A percentile compares a stretch with the other conserved stretches of the same genome.
Evolutionary conservation across 2,113 vertebrate genomes (phyloP).

Genomic region (Nibea coibor): DNA sequence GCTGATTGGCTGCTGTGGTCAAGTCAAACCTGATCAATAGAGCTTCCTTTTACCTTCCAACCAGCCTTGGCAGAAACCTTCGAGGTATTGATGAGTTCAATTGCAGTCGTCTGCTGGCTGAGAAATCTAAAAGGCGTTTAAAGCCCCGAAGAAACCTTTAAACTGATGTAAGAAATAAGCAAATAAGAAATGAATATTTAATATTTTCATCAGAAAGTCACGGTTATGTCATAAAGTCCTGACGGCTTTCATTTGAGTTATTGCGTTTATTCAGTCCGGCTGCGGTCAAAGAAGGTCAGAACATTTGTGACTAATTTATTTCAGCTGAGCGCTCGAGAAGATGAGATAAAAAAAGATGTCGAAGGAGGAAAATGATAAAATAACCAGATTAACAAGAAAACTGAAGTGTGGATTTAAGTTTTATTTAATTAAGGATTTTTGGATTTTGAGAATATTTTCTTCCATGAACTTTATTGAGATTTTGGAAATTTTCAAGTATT

Average conservation of each 20-base stretch:
- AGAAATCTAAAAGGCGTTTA: slow-evolving; percentile 20
- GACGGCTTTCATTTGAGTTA: neutral
- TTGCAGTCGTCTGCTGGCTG: neutral
- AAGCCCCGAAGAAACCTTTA: slow-evolving; percentile 9
- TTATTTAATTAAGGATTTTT: too few species aligned
- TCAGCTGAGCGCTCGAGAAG: neutral
- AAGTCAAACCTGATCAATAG: slow-evolving; percentile 70
- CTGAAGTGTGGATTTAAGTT: too few species aligned
- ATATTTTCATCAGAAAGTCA: neutral
- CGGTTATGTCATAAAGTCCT: neutral
- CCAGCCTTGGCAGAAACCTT: slow-evolving; percentile 58
- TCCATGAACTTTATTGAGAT: too few species aligned
- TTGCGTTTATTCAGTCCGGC: neutral
- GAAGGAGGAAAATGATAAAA: neutral
- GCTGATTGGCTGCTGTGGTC: slow-evolving; percentile 51
- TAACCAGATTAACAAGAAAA: neutral
- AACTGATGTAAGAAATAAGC: neutral
- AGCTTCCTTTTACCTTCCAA: slow-evolving; percentile 55
- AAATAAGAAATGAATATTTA: neutral
- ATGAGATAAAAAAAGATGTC: neutral
- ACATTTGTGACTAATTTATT: neutral
- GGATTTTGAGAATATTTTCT: too few species aligned
- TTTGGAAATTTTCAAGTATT: too few species aligned
- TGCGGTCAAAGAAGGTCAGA: neutral
- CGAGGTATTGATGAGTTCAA: slow-evolving; percentile 57